Evolutionary conservation across 35 echinoderm and acorn worm species (phyloP).

Genomic region (Lytechinus variegatus): DNA sequence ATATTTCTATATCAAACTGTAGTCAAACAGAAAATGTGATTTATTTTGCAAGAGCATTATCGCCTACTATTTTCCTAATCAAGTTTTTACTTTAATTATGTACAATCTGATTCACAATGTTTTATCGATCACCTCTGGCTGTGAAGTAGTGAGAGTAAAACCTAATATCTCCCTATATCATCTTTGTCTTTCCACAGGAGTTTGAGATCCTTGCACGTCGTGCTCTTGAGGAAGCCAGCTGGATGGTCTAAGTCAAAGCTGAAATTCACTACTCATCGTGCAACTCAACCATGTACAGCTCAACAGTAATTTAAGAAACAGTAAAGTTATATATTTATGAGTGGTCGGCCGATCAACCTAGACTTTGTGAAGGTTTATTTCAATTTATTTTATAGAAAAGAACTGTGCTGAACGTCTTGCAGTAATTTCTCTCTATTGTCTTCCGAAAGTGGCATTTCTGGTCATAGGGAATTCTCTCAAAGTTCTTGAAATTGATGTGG

Average conservation of each 20-base stretch:
- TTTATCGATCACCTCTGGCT: too few species aligned
- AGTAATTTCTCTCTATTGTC: not conserved
- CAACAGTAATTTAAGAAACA: not conserved
- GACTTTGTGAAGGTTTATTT: not conserved
- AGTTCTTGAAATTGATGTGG: too few species aligned
- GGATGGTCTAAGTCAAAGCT: not conserved
- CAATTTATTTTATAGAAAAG: not conserved
- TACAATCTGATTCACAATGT: too few species aligned
- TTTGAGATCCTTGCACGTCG: slow-evolving; percentile 8
- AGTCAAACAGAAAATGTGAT: too few species aligned
- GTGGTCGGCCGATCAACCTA: not conserved
- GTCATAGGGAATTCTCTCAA: not conserved
- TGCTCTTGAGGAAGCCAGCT: slow-evolving; percentile 28
- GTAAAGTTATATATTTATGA: not conserved
- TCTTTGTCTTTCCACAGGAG: slow-evolving; percentile 1
- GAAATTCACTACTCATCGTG: not conserved
- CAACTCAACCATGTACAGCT: not conserved
- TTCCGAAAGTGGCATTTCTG: not conserved
- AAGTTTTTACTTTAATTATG: too few species aligned
- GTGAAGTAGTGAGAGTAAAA: too few species aligned
- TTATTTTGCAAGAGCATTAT: too few species aligned
- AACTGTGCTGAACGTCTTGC: not conserved
- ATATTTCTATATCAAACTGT: too few species aligned
- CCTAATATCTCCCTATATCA: not conserved
- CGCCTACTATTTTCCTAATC: too few species aligned